A percentile compares a stretch with the other conserved stretches of the same genome.
Conservation (phyloP, 2,888 invertebrate species). For the Xestia ashworthii region DNA sequence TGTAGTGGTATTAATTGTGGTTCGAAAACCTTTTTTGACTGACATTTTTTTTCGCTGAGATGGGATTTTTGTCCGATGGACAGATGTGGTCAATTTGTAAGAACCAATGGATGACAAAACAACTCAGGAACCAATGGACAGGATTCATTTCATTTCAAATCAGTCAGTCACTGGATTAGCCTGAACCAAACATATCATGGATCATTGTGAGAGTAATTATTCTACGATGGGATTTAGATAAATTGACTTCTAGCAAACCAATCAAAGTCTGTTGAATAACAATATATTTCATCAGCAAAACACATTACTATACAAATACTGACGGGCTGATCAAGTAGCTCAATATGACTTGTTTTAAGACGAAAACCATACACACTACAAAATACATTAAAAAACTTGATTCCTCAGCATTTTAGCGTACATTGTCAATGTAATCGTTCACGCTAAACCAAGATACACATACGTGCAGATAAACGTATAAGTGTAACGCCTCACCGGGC, state of each 20-base stretch:
- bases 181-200: neutral
- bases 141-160: neutral
- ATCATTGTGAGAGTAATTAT: neutral
- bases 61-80: neutral
- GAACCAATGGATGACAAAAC: neutral
- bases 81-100: neutral
- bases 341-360: neutral
- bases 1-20: neutral
- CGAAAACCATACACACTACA: neutral
- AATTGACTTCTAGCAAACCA: neutral
- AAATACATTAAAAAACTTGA: neutral
- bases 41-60: too few species aligned
- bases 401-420: neutral
- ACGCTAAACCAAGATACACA: slow-evolving; percentile 39
- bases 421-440: slow-evolving; percentile 27
- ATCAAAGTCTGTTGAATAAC: neutral
- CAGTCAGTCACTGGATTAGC: neutral
- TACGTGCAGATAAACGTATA: slow-evolving; percentile 51
- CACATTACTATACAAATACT: neutral
- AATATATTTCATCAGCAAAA: neutral
- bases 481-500: slow-evolving; percentile 40
- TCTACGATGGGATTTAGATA: neutral
- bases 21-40: neutral
- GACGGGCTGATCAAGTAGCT: neutral
- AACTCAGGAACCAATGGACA: neutral